Percentiles rank a stretch among this genome's conserved stretches.
Evolutionary conservation across 2,888 invertebrate genomes (phyloP).

Genomic region (Eupithecia centaureata): DNA sequence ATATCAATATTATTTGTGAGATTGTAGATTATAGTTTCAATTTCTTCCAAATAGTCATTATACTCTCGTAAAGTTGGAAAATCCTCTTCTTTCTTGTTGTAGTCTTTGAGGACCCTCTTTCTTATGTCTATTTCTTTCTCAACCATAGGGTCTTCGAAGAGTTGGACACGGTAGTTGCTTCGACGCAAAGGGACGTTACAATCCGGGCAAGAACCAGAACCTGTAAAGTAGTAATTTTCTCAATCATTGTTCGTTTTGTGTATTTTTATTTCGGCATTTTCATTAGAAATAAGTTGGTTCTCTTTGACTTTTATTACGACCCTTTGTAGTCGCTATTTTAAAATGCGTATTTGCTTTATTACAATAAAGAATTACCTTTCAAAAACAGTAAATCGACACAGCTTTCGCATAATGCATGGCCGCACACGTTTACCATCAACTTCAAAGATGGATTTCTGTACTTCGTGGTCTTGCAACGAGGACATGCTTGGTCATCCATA

Average conservation of each 20-base stretch:
- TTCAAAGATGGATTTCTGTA: constrained; percentile 98
- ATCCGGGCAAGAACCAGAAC: constrained; percentile 97
- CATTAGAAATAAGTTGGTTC: neutral
- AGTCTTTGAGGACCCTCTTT: constrained; percentile 93
- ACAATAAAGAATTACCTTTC: constrained; percentile 86
- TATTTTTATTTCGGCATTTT: neutral
- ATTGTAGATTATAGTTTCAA: constrained; percentile 96
- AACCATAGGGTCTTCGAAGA: constrained; percentile 97
- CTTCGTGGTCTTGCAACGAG: constrained; percentile 98
- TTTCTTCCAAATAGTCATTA: constrained; percentile 98
- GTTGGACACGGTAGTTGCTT: constrained; percentile 95
- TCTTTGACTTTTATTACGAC: neutral
- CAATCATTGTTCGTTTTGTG: neutral
- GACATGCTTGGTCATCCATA: constrained; percentile 95
- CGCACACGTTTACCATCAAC: constrained; percentile 99
- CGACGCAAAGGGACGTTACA: constrained; percentile 94
- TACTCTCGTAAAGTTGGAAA: constrained; percentile 92
- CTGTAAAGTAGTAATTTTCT: constrained; percentile 64
- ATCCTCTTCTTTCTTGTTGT: constrained; percentile 97
- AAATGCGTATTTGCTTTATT: too few species aligned
- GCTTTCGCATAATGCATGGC: constrained; percentile 98
- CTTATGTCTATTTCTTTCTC: constrained; percentile 99
- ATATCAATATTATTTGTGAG: constrained; percentile 95
- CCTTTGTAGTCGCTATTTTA: neutral
- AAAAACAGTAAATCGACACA: constrained; percentile 98